A percentile compares a stretch with the other conserved stretches of the same genome.
These are phyloP conservation scores for Cladorhizidae sp. DNA, from an alignment of 37 sponge, comb jelly and placozoan species.

Conservation along the genomic window DNA sequence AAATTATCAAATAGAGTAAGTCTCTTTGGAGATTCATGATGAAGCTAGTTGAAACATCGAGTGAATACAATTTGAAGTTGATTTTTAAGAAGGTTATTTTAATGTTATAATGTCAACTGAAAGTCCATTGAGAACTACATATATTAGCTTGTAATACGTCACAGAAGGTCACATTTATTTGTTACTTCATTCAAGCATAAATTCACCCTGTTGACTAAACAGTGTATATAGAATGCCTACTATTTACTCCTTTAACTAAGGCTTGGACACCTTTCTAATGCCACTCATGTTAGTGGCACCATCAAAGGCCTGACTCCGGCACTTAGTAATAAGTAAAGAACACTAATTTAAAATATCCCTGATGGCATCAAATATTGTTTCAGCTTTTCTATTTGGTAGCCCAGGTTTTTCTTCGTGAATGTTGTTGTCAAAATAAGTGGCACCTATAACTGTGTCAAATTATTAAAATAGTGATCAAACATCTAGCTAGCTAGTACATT, in stretches of 20 bases:
- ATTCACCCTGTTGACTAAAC: slow-evolving; percentile 52
- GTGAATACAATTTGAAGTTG: too few relatives aligned
- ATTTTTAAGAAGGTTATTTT: too few relatives aligned
- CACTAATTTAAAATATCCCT: slow-evolving; percentile 35
- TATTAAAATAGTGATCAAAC: too few relatives aligned
- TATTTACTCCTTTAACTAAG: neutral
- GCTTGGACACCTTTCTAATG: slow-evolving; percentile 53
- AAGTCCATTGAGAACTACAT: too few relatives aligned
- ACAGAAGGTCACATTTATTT: slow-evolving; percentile 20
- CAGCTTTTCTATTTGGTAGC: slow-evolving; percentile 30
- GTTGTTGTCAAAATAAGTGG: slow-evolving; percentile 14
- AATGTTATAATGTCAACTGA: too few relatives aligned
- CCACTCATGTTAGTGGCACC: slow-evolving; percentile 65
- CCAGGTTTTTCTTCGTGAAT: slow-evolving; percentile 39
- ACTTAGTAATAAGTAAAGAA: slow-evolving; percentile 27
- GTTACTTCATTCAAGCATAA: slow-evolving; percentile 42
- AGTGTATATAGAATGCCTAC: slow-evolving; percentile 49
- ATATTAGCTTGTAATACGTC: too few relatives aligned
- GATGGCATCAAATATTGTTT: slow-evolving; percentile 30
- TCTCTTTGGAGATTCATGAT: slow-evolving; percentile 33
- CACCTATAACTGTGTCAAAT: too few relatives aligned
- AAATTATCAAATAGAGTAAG: slow-evolving; percentile 22
- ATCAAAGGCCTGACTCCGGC: slow-evolving; percentile 48
- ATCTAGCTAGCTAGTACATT: too few relatives aligned
- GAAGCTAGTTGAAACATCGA: too few relatives aligned